Conservation (phyloP, 2,888 invertebrate species). For the Thymelicus acteon region DNA sequence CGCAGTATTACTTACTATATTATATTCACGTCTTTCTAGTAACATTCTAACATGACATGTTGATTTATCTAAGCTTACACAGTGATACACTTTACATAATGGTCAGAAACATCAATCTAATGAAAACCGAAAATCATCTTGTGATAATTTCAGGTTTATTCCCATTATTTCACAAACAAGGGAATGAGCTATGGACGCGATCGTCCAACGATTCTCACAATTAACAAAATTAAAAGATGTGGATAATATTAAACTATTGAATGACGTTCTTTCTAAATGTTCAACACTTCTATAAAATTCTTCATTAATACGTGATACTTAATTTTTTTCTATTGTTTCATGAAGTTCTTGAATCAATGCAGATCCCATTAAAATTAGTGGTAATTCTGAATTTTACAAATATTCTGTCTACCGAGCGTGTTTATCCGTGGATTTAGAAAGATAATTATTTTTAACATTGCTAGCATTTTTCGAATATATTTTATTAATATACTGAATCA, state of each 20-base stretch:
- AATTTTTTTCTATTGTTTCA: conserved; percentile 15
- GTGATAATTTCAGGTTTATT: conserved; percentile 65
- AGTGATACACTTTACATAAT: conserved; percentile 79
- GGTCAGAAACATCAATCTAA: conserved; percentile 78
- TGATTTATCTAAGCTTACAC: conserved; percentile 79
- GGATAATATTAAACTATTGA: neutral
- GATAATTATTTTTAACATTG: neutral
- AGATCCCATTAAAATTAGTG: no score
- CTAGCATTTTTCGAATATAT: neutral
- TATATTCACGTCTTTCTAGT: conserved; percentile 60
- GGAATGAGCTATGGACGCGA: conserved; percentile 76
- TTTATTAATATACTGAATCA: neutral
- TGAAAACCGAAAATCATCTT: conserved; percentile 68
- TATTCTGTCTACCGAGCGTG: neutral
- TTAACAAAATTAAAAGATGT: neutral
- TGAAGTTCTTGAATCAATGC: conserved; percentile 32
- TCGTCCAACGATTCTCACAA: conserved; percentile 76
- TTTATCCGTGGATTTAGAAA: neutral
- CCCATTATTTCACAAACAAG: conserved; percentile 61
- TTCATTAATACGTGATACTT: conserved; percentile 12
- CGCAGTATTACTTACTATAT: conserved; percentile 60
- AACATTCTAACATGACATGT: conserved; percentile 79
- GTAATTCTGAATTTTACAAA: no score
- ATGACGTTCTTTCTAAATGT: conserved; percentile 4
- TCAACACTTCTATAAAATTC: neutral